phyloP scores from a whole-genome alignment of 1,140 invertebrate species.

The Notospermus geniculatus region DNA sequence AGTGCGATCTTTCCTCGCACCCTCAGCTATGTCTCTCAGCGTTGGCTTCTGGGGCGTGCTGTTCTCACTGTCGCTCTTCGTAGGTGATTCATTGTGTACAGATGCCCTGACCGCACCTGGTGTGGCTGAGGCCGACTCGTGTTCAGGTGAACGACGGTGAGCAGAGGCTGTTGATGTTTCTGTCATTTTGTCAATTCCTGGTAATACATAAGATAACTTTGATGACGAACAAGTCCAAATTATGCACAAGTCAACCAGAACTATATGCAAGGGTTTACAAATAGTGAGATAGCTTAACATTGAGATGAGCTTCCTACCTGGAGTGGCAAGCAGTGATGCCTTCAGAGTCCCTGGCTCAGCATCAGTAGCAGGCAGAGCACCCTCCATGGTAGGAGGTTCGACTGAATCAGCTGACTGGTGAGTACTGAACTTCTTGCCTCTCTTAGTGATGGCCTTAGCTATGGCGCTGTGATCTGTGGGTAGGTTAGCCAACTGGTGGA shows the following conservation, averaged over 20 bases:
- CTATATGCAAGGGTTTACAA: background rate
- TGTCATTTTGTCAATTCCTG: conserved; percentile 90
- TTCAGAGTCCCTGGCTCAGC: conserved; percentile 68
- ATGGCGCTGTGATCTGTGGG: conserved; percentile 88
- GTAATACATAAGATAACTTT: background rate
- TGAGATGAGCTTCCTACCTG: conserved; percentile 59
- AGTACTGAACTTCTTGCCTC: conserved; percentile 57
- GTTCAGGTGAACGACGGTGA: conserved; percentile 16
- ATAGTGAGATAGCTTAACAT: background rate
- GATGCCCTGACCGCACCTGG: conserved; percentile 51
- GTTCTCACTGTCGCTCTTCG: conserved; percentile 53
- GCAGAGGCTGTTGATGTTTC: conserved; percentile 62
- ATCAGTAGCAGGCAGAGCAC: conserved; percentile 79
- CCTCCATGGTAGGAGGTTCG: conserved; percentile 70
- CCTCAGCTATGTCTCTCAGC: conserved; percentile 5
- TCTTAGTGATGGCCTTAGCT: conserved; percentile 74
- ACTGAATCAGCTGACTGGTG: conserved; percentile 29
- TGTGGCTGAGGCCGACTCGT: conserved; percentile 80
- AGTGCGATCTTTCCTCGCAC: background rate
- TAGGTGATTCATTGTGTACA: background rate
- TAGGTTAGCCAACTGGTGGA: conserved; percentile 93
- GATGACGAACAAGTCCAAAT: background rate
- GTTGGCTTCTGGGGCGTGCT: conserved; percentile 1
- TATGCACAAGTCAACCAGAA: background rate
- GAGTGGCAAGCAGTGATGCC: conserved; percentile 83